A percentile compares a stretch with the other conserved stretches of the same genome.
phyloP scores from a whole-genome alignment of 2,113 vertebrate genomes.

The Glareola pratincola region DNA sequence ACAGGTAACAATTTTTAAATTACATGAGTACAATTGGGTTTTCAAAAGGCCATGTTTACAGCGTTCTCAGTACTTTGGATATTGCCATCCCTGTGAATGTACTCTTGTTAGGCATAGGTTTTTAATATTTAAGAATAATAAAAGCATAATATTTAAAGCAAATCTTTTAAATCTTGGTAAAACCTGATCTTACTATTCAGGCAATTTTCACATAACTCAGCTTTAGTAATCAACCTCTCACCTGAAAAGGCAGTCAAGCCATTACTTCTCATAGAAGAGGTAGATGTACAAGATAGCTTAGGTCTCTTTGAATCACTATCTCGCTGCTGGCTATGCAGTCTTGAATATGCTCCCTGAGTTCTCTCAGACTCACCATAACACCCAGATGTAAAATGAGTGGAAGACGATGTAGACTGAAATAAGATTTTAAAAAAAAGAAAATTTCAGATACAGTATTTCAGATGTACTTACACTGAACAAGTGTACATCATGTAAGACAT shows the following conservation, averaged over 20 bases:
- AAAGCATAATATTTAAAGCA: background rate
- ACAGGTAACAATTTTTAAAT: background rate
- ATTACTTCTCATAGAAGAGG: constrained; percentile 78
- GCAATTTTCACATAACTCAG: background rate
- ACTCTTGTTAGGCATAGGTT: background rate
- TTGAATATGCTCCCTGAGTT: constrained; percentile 82
- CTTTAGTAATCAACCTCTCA: constrained; percentile 58
- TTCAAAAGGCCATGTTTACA: background rate
- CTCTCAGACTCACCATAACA: constrained; percentile 83
- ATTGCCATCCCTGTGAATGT: background rate
- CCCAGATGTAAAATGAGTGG: constrained; percentile 72
- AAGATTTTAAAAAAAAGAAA: background rate
- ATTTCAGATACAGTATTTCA: background rate
- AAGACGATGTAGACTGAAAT: constrained; percentile 69
- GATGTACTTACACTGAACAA: background rate
- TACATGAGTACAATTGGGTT: rapidly evolving
- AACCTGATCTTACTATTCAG: background rate
- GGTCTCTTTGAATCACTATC: constrained; percentile 93
- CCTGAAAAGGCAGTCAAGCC: constrained; percentile 82
- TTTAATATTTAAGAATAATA: background rate
- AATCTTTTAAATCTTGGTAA: background rate
- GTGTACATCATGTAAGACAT: background rate
- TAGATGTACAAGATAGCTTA: constrained; percentile 88
- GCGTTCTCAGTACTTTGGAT: background rate
- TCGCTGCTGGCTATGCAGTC: constrained; percentile 79